Conservation (phyloP, 2,888 invertebrate genomes). For the Pristionchus mayeri region DNA sequence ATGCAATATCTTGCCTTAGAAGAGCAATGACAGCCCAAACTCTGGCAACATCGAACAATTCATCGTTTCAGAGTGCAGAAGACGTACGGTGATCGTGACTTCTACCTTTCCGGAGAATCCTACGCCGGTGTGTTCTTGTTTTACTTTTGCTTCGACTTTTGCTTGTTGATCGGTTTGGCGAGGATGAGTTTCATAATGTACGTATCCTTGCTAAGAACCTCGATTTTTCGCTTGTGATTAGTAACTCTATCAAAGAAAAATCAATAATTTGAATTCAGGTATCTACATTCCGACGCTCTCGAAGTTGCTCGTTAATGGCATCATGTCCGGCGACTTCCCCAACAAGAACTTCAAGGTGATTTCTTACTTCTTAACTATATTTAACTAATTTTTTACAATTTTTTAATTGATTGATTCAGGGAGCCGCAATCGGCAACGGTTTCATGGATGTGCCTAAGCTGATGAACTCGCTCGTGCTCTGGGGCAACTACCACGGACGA, state of each 20-base stretch:
- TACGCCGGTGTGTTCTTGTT: constrained; percentile 76
- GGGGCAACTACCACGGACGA: constrained; percentile 72
- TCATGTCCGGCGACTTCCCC: constrained; percentile 60
- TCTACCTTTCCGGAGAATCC: constrained; percentile 79
- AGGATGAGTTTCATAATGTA: too few relatives aligned
- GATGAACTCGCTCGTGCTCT: constrained; percentile 68
- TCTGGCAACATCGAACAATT: not conserved
- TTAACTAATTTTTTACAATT: too few relatives aligned
- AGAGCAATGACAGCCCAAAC: not conserved
- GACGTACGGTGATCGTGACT: constrained; percentile 77
- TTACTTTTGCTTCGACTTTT: too few relatives aligned
- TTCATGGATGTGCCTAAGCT: constrained; percentile 71
- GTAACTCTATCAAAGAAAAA: too few relatives aligned
- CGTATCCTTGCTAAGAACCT: too few relatives aligned
- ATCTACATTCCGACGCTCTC: constrained; percentile 78
- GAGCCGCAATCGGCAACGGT: constrained; percentile 75
- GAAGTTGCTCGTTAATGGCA: constrained; percentile 72
- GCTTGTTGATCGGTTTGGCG: too few relatives aligned
- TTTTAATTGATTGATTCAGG: constrained; percentile 53
- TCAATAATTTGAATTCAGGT: constrained; percentile 60
- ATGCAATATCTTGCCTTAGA: too few relatives aligned
- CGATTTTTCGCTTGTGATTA: too few relatives aligned
- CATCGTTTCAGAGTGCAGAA: constrained; percentile 75
- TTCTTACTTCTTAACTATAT: too few relatives aligned
- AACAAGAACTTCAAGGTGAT: constrained; percentile 67